Base-by-base conservation (phyloP, 2,888 invertebrate species). In the Scrobipalpa costella region DNA sequence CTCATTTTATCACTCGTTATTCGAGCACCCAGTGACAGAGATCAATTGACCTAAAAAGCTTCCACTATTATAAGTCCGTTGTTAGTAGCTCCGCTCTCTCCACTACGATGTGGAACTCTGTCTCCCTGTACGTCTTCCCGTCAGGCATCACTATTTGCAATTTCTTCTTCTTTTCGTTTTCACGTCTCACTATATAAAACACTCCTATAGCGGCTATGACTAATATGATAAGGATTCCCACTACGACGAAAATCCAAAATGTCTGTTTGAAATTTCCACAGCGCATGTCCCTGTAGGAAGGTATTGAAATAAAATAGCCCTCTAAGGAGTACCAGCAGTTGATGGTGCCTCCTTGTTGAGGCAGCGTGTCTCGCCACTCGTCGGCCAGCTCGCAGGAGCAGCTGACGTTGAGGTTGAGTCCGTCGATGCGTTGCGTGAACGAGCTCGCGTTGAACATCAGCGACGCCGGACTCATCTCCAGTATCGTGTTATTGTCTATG, bases 61-160 rank as follows among this genome's bases (percentile, higher is more conserved):
- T 36, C 11, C 62, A 49, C 57, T 52, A 75, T 91, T 86, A 95
- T 83, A 96, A 93, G 85, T 96, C 95, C 71, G 96, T 96, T 70
- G 96, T 96, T 65, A 96, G 88, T 58, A 96, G 94, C 84, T 96
- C 96, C 55, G 96, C 95, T 83, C 95, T 94, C 90, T 97, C 97
- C 70, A 96, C 95, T 79, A 97, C 95, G 76, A 97, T 95, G 83
- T 96, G 95, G 74, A 97, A 94, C 86, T 97, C 96, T 9, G 97
- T 97, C 88, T 97, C 96, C 76, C 95, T 93, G 79, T 97, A 97
- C 15, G 96, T 95, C 77, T 95, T 93, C 0, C 96, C 95, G 73
- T 96, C 96, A 0, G 97, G 96, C 76, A 96, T 93, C 61, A 97
- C 95, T 83, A 96, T 92, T 77, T 94, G 93, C 72, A 95, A 76